Conservation (phyloP, 1,140 invertebrate genomes). For the Pararge aegeria region DNA sequence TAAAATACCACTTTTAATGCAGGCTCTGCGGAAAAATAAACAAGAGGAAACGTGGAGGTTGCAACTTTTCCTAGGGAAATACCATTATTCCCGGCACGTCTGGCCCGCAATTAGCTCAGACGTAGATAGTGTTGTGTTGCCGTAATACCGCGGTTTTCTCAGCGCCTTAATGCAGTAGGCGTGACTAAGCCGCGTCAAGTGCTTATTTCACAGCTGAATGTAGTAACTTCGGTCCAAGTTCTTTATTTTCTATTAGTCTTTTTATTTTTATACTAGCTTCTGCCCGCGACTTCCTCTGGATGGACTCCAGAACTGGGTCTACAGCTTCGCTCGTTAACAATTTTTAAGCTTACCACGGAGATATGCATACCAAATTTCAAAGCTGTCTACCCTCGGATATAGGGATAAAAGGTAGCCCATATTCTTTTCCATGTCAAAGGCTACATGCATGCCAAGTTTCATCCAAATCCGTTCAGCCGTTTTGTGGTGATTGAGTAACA, state of each 20-base stretch:
- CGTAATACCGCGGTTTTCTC: slow-evolving; percentile 10
- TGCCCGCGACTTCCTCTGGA: no score
- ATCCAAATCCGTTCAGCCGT: no score
- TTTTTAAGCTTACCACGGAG: no score
- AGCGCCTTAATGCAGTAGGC: slow-evolving; percentile 14
- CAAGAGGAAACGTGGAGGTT: neutral
- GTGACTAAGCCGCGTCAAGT: slow-evolving; percentile 15
- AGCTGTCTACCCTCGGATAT: no score
- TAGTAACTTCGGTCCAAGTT: neutral
- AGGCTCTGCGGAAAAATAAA: neutral
- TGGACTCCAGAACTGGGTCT: no score
- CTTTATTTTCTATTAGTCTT: neutral
- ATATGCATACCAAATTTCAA: no score
- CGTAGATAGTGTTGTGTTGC: slow-evolving; percentile 17
- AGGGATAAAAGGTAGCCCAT: no score
- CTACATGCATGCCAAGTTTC: no score
- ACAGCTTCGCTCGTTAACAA: no score
- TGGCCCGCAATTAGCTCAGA: slow-evolving; percentile 11
- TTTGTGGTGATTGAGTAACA: no score
- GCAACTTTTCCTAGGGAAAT: slow-evolving; percentile 10
- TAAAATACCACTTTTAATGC: neutral
- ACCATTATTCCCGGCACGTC: slow-evolving; percentile 15
- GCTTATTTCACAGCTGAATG: slow-evolving; percentile 13
- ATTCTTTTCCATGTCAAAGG: no score
- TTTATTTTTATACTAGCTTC: no score